Evolutionary conservation across 1,140 invertebrate species (phyloP).

Genomic region (Wasmannia auropunctata): DNA sequence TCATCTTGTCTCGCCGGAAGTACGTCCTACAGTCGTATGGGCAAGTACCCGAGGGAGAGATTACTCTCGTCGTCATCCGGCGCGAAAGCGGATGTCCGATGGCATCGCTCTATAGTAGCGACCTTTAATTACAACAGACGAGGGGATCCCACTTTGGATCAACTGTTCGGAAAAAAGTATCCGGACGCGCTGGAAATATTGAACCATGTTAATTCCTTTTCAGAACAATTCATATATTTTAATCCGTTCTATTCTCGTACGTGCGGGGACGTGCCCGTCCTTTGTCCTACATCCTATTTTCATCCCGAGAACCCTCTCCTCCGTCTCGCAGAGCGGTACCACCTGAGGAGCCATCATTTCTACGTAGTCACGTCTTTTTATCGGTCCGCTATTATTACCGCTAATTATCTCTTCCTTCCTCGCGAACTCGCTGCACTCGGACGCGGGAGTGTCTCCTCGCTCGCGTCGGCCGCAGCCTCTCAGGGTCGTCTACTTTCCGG

Average conservation of each 20-base stretch:
- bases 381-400: background rate
- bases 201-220: background rate
- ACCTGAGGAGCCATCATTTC: background rate
- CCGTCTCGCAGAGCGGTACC: background rate
- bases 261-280: too few relatives aligned
- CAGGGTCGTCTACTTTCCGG: constrained; percentile 1
- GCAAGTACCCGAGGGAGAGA: background rate
- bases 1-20: constrained; percentile 1
- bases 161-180: background rate
- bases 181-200: background rate
- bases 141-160: background rate
- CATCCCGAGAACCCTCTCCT: background rate
- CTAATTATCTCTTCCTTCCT: background rate
- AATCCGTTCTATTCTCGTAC: background rate
- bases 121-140: background rate
- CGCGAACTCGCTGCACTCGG: background rate
- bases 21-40: background rate
- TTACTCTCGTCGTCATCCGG: background rate
- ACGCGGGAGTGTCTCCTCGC: background rate
- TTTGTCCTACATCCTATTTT: background rate
- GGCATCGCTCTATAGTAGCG: background rate
- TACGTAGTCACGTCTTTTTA: background rate
- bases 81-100: background rate
- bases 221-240: background rate
- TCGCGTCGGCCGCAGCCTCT: background rate